Base-by-base conservation (phyloP, 2,888 invertebrate genomes). In the Anagyrus pseudococci region DNA sequence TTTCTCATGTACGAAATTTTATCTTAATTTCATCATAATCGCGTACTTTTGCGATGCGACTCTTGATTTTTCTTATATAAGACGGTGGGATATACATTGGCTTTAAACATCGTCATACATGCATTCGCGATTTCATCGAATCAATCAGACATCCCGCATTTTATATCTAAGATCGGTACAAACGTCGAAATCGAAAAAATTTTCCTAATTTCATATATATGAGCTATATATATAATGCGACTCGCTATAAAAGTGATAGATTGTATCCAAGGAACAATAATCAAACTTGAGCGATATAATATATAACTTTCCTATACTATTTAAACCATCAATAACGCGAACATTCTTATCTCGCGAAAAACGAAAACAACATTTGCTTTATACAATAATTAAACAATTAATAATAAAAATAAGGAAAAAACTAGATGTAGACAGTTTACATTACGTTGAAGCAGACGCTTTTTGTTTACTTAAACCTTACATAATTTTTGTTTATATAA, bases 101-200 rank as follows among this genome's bases (percentile, higher is more conserved):
- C 52, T 66, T 61, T 50, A 40, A 50, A 50, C 53, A 37, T 37
- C 33, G 50, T 63, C 49, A 59, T 53, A 46, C 66, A 60, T 57
- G 46, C 53, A 59, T 54, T 48, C 56, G 52, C 44, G 54, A 60
- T 56, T 53, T 47, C n/a, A 48, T 60, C 44, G 56, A 62, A 58
- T 57, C 56, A 55, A 61, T 19, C 47, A 62, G 49, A 57, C 53
- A 60, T 59, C 62, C 62, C 58, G 56, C 56, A 48, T 59, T 59
- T 20, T 50, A 62, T 60, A 61, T 54, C 58, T 55, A 61, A 44
- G 29, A 37, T 47, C 56, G 58, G 48, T 58, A 61, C 40, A 48
- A 67, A 61, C 66, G 61, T 61, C 55, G 60, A 64, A 66, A 61
- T 63, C 64, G 46, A 64, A 67, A 61, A 63, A 61, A 54, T 56